phyloP scores from a whole-genome alignment of 2,113 vertebrate genomes.

The Rhinolophus sinicus region DNA sequence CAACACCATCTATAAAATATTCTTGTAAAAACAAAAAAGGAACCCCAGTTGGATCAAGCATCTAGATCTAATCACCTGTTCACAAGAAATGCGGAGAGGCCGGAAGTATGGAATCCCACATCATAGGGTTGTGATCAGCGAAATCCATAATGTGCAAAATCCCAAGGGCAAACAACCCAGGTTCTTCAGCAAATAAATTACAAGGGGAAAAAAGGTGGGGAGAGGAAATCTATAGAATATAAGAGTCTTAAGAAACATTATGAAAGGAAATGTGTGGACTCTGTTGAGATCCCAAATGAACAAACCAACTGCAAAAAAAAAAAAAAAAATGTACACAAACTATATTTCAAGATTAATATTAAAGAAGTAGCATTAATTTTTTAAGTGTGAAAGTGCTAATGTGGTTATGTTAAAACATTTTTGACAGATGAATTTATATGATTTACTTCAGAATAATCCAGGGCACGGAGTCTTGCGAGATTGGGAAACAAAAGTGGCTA shows the following conservation, averaged over 20 bases:
- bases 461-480: background rate
- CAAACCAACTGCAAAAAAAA: background rate
- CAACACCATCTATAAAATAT: background rate
- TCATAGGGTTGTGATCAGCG: background rate
- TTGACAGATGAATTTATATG: background rate
- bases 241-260: background rate
- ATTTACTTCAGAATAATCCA: constrained; percentile 23
- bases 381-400: background rate
- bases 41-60: background rate
- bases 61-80: background rate
- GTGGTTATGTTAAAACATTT: background rate
- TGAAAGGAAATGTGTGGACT: background rate
- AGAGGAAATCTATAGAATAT: background rate
- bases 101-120: background rate
- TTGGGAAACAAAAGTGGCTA: background rate
- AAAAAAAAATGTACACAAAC: background rate
- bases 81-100: background rate
- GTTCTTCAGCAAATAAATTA: background rate
- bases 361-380: background rate
- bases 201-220: background rate
- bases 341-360: background rate
- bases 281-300: background rate
- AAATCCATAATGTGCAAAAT: constrained; percentile 27
- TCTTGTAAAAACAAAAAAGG: background rate
- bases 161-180: background rate